Evolutionary conservation across 2,113 vertebrate genomes (phyloP), one percentile per base, ranked within the genome.

Genomic region (Empidonax traillii): DNA sequence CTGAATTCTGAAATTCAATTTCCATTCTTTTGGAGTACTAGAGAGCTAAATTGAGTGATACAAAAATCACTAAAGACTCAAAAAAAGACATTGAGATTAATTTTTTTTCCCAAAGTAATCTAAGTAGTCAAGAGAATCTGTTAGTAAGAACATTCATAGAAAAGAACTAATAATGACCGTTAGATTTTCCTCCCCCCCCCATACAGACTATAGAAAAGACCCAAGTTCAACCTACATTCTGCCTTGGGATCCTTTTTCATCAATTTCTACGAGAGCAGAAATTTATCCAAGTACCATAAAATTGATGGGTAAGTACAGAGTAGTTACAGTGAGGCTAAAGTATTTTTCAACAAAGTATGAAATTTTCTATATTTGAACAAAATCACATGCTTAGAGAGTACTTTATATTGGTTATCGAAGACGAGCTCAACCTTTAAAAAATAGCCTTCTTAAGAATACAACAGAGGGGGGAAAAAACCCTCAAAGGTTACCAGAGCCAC

Each of bases 1-100:
- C 89, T 93, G 94, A 93, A 94, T 90, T 91, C 89, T 96, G 78
- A 82, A 96, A 96, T 95, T 95, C 79, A 96, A 94, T 94, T 94
- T 96, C 90, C 85, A 96, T 94, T 96, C 85, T 90, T 91, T 65
- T 94, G 89, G 94, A 93, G 74, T 93, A 89, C 92, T 91, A 90
- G 65, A 89, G 88, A 90, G 77, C 96, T 75, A 96, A 94, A 90
- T 55, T 75, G 59, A 96, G 73, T 0, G 3, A 94, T 49, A 87
- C 14, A 92, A 73, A 90, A 95, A 94, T 92, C 84, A 76, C 81
- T 56, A 78, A 83, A 82, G 62, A 47, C 41, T 89, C 78, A 90
- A 66, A 96, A 51, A 95, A 94, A 97, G 68, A 83, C 56, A 87
- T 69, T 17, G 33, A 87, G 18, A 22, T 68, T 52, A 53, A 22